Conservation (phyloP, 2,888 invertebrate species). For the Balanococcus diminutus region DNA sequence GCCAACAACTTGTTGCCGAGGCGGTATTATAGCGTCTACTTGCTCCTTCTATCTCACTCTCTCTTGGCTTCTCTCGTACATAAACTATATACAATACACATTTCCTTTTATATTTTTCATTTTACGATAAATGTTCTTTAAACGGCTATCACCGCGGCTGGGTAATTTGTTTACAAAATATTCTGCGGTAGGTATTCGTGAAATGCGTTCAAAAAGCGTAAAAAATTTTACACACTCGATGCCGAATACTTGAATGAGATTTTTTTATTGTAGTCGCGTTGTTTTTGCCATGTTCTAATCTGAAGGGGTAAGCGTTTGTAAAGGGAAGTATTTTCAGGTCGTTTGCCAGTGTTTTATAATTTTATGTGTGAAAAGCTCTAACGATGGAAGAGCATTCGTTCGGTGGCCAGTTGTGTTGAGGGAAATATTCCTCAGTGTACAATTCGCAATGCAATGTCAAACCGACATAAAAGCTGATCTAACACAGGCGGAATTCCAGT, state of each 20-base stretch:
- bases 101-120: constrained; percentile 36
- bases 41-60: not conserved
- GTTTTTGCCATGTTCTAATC: not conserved
- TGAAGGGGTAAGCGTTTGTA: not conserved
- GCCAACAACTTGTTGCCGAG: constrained; percentile 36
- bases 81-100: constrained; percentile 36
- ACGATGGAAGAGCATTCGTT: not conserved
- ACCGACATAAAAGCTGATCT: not conserved
- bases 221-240: not conserved
- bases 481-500: not conserved
- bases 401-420: not conserved
- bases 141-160: not conserved
- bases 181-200: constrained; percentile 17
- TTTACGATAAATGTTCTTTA: constrained; percentile 38
- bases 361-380: not conserved
- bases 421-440: not conserved
- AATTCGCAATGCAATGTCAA: not conserved
- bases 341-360: not conserved
- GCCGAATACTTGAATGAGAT: not conserved
- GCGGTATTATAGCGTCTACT: constrained; percentile 3
- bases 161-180: constrained; percentile 34
- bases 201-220: constrained; percentile 14
- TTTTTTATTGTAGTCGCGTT: not conserved
- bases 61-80: not conserved
- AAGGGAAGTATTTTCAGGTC: not conserved